A percentile compares a stretch with the other conserved stretches of the same genome.
phyloP scores from a whole-genome alignment of 2,113 vertebrate genomes.

The Emydocephalus ijimae region DNA sequence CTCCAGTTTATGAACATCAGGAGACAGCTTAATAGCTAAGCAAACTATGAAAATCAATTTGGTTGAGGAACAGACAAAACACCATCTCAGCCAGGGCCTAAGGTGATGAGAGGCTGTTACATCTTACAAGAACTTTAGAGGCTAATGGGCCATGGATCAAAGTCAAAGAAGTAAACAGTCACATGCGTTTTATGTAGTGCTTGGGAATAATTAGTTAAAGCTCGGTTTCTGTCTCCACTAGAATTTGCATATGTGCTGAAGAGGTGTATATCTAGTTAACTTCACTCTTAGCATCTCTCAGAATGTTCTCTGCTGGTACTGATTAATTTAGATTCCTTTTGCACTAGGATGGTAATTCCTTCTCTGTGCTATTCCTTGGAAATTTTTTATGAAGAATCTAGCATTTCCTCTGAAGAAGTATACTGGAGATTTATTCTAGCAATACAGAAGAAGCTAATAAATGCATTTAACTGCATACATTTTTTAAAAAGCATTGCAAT shows the following conservation, averaged over 20 bases:
- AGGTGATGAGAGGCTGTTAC: neutral
- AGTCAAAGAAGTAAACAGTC: neutral
- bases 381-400: neutral
- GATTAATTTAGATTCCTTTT: neutral
- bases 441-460: neutral
- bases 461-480: neutral
- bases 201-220: neutral
- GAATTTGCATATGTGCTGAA: neutral
- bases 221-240: neutral
- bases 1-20: neutral
- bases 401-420: neutral
- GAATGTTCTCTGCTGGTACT: neutral
- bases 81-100: neutral
- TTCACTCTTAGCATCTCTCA: neutral
- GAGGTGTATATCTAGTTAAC: neutral
- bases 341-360: neutral
- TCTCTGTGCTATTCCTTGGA: neutral
- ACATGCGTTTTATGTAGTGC: too few relatives aligned
- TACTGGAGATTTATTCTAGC: neutral
- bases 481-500: neutral
- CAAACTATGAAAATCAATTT: neutral
- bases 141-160: neutral
- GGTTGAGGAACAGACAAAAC: neutral
- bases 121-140: neutral
- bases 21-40: neutral